Evolutionary conservation across 2,888 invertebrate species (phyloP).

Genomic region (Tridacna gigas): DNA sequence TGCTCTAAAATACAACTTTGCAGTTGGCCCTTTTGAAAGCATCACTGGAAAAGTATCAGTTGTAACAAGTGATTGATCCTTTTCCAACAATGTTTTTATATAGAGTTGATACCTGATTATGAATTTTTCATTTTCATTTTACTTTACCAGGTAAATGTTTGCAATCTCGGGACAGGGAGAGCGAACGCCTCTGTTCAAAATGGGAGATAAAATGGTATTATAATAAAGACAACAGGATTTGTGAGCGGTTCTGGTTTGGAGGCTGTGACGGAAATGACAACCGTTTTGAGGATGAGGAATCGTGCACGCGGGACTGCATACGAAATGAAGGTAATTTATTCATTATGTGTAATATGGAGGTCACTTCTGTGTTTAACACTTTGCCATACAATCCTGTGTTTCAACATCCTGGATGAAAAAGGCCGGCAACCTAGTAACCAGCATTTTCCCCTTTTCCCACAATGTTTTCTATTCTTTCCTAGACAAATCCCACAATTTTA

Average conservation of each 20-base stretch:
- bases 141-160: conserved; percentile 10
- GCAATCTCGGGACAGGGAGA: not conserved
- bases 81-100: not conserved
- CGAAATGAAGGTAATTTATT: conserved; percentile 24
- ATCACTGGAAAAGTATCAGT: too few species aligned
- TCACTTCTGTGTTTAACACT: not conserved
- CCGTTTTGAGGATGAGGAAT: conserved; percentile 91
- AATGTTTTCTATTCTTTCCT: too few species aligned
- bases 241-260: conserved; percentile 90
- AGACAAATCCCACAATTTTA: not conserved
- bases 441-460: too few species aligned
- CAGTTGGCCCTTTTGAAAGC: too few species aligned
- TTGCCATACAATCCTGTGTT: not conserved
- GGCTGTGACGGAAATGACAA: conserved; percentile 84
- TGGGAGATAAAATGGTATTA: conserved; percentile 78
- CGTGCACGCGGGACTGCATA: conserved; percentile 88
- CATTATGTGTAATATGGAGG: not conserved
- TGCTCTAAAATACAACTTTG: too few species aligned
- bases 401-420: too few species aligned
- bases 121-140: not conserved
- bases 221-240: conserved; percentile 87
- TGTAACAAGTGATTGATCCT: too few species aligned
- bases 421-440: too few species aligned
- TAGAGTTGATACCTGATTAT: not conserved
- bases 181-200: conserved; percentile 67